Evolutionary conservation across 2,113 vertebrate species (phyloP), one percentile per base, ranked within the genome.

Genomic region (Microcebus lehilahytsara): DNA sequence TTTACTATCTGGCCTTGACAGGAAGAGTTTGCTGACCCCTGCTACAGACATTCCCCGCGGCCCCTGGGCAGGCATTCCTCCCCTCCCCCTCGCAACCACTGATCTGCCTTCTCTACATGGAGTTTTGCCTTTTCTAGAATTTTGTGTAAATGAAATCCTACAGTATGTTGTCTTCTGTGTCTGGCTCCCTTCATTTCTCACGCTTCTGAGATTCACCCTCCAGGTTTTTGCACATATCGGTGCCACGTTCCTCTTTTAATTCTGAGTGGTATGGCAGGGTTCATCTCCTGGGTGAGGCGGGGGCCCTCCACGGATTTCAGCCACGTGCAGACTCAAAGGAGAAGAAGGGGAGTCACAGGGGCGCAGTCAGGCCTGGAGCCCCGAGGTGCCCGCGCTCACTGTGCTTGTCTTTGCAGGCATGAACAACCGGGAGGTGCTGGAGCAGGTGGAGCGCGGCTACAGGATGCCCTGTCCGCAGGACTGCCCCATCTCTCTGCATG

Each of bases 401-500:
- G 25, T 22, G 12, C 86, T 58, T 91, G 90, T 93, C 40, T 85
- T 90, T 84, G 6, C 98, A 99, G 99, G 99, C 95, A 99, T 99
- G 99, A 99, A 99, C 97, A 99, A 99, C 99, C 99, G 99, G 4
- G 99, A 99, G 98, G 99, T 99, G 88, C 98, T 99, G 99, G 99
- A 99, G 98, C 99, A 99, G 98, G 99, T 99, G 98, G 99, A 99
- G 93, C 99, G 99, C 0, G 99, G 99, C 74, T 99, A 99, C 98
- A 98, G 99, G 98, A 99, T 99, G 99, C 99, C 99, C 0, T 99
- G 99, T 96, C 99, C 99, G 42, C 99, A 99, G 98, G 99, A 99
- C 99, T 99, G 99, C 98, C 99, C 99, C 98, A 99, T 98, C 98
- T 99, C 99, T 25, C 98, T 99, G 95, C 99, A 99, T 2, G 99